These are phyloP conservation scores for Acanthurus lineatus DNA, from an alignment of 2,797 vertebrate genomes.

Conservation along the genomic window DNA sequence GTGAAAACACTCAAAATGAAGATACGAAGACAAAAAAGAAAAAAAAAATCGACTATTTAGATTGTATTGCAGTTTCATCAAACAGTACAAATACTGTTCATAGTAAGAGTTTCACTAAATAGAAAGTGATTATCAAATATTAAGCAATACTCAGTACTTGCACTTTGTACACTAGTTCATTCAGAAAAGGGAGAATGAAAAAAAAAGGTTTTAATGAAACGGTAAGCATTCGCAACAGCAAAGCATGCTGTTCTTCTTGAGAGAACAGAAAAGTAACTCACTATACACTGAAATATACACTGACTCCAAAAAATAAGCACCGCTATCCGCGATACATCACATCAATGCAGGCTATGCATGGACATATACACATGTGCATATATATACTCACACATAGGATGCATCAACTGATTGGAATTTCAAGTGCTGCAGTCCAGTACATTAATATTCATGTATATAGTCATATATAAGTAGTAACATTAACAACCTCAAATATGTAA, in stretches of 20 bases:
- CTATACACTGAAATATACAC: conserved; percentile 84
- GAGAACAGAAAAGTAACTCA: conserved; percentile 85
- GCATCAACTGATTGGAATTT: conserved; percentile 94
- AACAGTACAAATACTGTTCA: conserved; percentile 94
- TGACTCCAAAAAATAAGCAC: conserved; percentile 90
- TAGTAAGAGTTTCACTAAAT: conserved; percentile 91
- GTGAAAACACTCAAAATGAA: conserved; percentile 83
- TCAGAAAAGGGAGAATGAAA: conserved; percentile 77
- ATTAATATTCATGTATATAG: conserved; percentile 91
- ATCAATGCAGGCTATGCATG: conserved; percentile 85
- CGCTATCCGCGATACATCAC: conserved; percentile 87
- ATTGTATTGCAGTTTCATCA: conserved; percentile 96
- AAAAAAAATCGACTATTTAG: conserved; percentile 89
- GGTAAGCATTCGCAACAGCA: conserved; percentile 92
- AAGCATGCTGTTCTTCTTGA: conserved; percentile 91
- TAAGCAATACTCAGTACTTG: conserved; percentile 93
- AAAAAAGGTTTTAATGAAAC: conserved; percentile 83
- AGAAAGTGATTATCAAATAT: conserved; percentile 96
- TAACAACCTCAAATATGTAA: conserved; percentile 99
- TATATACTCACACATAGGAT: conserved; percentile 87
- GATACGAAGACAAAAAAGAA: conserved; percentile 79
- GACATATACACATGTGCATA: conserved; percentile 83
- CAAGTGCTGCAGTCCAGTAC: conserved; percentile 99
- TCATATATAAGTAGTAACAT: conserved; percentile 98
- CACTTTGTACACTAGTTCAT: conserved; percentile 94